Percentiles rank a stretch among this genome's conserved stretches.
These are phyloP conservation scores for Xerus inauris DNA, from an alignment of 2,113 vertebrate species.

Conservation along the genomic window DNA sequence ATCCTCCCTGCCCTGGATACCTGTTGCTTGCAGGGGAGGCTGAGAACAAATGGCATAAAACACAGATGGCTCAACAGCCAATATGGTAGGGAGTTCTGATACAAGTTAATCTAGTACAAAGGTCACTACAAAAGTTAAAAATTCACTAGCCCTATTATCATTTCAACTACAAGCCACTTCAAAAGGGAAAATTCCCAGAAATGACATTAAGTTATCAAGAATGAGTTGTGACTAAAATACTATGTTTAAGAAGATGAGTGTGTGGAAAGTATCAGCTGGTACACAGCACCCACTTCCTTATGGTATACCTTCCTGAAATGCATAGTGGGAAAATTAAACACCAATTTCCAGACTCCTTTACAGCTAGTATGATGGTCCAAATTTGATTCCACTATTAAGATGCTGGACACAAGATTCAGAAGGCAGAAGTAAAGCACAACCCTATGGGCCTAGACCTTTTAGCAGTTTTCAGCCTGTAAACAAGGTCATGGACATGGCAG, in stretches of 20 bases:
- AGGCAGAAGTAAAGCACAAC: background rate
- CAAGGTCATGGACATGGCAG: background rate
- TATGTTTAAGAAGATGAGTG: background rate
- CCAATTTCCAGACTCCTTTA: background rate
- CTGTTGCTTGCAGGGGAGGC: background rate
- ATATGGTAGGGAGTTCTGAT: background rate
- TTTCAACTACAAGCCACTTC: background rate
- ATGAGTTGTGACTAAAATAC: background rate
- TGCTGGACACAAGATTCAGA: background rate
- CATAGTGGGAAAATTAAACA: background rate
- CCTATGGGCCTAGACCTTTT: background rate
- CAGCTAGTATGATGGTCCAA: background rate
- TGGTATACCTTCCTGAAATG: background rate
- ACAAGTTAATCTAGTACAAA: background rate
- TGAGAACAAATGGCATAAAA: constrained; percentile 37
- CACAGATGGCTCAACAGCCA: background rate
- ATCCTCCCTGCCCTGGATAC: background rate
- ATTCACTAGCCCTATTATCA: background rate
- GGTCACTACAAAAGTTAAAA: constrained; percentile 43
- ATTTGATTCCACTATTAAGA: background rate
- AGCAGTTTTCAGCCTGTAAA: background rate
- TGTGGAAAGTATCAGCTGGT: background rate
- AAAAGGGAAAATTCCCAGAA: background rate
- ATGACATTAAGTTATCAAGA: constrained; percentile 13
- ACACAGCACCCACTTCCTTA: background rate